phyloP scores from a whole-genome alignment of 1,140 invertebrate species.

The Drosophila rufa region DNA sequence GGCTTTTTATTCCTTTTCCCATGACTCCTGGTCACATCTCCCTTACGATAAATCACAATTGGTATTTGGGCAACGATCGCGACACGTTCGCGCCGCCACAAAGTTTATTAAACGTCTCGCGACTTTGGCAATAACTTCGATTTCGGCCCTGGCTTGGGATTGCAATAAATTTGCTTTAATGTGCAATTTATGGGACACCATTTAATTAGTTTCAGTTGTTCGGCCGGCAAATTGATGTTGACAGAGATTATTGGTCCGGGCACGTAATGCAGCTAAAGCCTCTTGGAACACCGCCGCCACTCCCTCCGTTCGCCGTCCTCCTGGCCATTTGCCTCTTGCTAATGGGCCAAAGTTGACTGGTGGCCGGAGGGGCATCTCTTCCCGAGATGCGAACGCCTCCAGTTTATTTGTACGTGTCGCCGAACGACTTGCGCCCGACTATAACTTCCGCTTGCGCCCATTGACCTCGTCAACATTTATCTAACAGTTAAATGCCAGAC shows the following conservation, averaged over 20 bases:
- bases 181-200: constrained; percentile 85
- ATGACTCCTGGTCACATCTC: constrained; percentile 12
- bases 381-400: constrained; percentile 17
- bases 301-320: neutral
- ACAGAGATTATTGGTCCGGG: constrained; percentile 82
- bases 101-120: constrained; percentile 83
- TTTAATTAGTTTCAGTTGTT: constrained; percentile 84
- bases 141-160: constrained; percentile 57
- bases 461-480: constrained; percentile 84
- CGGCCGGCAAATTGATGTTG: constrained; percentile 80
- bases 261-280: constrained; percentile 71
- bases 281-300: neutral
- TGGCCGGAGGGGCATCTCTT: constrained; percentile 23
- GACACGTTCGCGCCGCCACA: constrained; percentile 66
- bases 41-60: constrained; percentile 68
- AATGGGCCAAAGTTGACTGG: constrained; percentile 71
- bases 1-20: neutral
- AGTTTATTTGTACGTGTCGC: constrained; percentile 80
- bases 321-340: constrained; percentile 35
- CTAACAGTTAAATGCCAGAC: constrained; percentile 76
- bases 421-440: constrained; percentile 58
- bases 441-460: constrained; percentile 80
- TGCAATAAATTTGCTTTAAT: constrained; percentile 85
- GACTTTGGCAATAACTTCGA: constrained; percentile 83
- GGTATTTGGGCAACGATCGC: constrained; percentile 64